Evolutionary conservation across 1,140 invertebrate species (phyloP), one percentile per base, ranked within the genome.

Genomic region (Lordiphosa mommai): DNA sequence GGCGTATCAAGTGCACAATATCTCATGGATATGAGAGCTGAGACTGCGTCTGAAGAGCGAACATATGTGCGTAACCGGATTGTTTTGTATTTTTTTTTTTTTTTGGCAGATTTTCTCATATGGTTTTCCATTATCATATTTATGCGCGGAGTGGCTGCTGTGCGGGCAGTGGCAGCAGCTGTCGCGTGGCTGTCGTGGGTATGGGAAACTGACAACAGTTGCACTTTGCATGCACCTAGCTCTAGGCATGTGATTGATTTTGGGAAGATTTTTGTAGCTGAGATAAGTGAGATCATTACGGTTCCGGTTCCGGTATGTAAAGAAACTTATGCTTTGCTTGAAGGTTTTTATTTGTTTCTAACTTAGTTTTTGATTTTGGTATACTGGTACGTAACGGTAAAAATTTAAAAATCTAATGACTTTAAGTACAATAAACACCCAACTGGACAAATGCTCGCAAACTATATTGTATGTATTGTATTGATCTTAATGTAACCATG

Each of bases 61-160:
- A 56, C 76, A 73, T 73, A 50, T 80, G 73, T 72, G 65, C 55
- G 61, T 72, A 38, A 34, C 40, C 56, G 51, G 68, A 79, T 79
- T 80, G 61, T 58, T 77, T 56, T 61, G 44, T 52, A 17, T 41
- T 41, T 61, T 30, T 43, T 53, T 51, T 57, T 65, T 52, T 55
- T 60, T 66, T 69, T 67, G 57, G 65, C 65, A 74, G 70, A 82
- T 67, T 76, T 80, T 82, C 66, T 67, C 74, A 76, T 80, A 80
- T 82, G 76, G 60, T 59, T 82, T 70, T 76, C 47, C 69, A 68
- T 63, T 72, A 60, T 61, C n/a, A 46, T 47, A 47, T 47, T 30
- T 33, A 30, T 47, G 29, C 44, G 44, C 44, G 27, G 29, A 17
- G 16, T 17, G 16, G 16, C 16, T 17, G 16, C 16, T 46, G 52